Evolutionary conservation across 2,113 vertebrate genomes (phyloP).

Genomic region (Osmerus eperlanus): DNA sequence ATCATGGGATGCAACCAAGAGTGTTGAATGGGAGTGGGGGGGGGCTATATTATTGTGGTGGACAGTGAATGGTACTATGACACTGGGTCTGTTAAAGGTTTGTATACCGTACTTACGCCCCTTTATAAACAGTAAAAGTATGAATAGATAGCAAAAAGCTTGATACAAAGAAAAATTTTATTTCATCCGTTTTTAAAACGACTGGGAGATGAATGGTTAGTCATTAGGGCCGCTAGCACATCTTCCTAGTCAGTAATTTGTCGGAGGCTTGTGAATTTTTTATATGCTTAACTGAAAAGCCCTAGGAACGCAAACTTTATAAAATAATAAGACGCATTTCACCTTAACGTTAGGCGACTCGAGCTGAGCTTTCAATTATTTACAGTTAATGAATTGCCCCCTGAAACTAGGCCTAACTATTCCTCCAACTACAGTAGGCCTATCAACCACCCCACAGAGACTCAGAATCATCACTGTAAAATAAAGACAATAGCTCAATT

Average conservation of each 20-base stretch:
- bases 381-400: slow-evolving; percentile 70
- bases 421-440: slow-evolving; percentile 57
- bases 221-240: slow-evolving; percentile 59
- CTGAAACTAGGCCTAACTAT: slow-evolving; percentile 32
- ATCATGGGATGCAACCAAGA: too few species aligned
- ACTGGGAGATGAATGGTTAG: slow-evolving; percentile 48
- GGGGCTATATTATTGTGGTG: too few species aligned
- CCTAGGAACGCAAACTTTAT: slow-evolving; percentile 69
- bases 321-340: slow-evolving; percentile 72
- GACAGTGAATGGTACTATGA: too few species aligned
- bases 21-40: too few species aligned
- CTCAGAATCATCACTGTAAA: slow-evolving; percentile 58
- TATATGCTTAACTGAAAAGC: slow-evolving; percentile 67
- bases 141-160: neutral
- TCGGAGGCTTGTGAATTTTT: slow-evolving; percentile 62
- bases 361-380: slow-evolving; percentile 69
- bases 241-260: slow-evolving; percentile 63
- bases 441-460: slow-evolving; percentile 63
- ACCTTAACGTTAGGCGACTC: slow-evolving; percentile 52
- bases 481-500: slow-evolving; percentile 66
- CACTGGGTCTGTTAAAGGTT: too few species aligned
- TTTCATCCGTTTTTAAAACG: slow-evolving; percentile 8
- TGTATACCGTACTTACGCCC: too few species aligned
- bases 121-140: neutral
- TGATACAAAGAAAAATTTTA: neutral